phyloP scores from a whole-genome alignment of 2,888 invertebrate genomes.

The Drosophila mercatorum region DNA sequence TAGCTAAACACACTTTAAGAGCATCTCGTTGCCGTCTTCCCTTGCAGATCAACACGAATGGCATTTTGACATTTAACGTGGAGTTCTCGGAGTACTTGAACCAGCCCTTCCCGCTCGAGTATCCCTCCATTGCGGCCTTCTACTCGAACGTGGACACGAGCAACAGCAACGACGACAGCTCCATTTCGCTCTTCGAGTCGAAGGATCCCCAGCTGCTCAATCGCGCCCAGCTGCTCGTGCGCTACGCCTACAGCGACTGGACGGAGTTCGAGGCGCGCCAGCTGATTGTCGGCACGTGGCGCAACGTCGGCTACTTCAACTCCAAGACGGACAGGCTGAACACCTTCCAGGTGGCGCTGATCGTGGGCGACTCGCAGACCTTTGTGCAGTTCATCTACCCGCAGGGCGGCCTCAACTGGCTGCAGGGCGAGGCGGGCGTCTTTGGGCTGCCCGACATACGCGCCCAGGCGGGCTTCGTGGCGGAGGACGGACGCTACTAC shows the following conservation, averaged over 20 bases:
- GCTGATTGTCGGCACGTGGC: slow-evolving; percentile 96
- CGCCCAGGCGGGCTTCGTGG: slow-evolving; percentile 96
- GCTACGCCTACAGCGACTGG: slow-evolving; percentile 90
- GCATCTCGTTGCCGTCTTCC: neutral
- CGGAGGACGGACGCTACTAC: slow-evolving; percentile 91
- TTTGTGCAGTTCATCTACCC: slow-evolving; percentile 95
- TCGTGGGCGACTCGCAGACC: slow-evolving; percentile 86
- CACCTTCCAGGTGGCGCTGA: slow-evolving; percentile 90
- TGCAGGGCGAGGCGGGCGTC: slow-evolving; percentile 91
- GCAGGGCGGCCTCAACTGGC: slow-evolving; percentile 95
- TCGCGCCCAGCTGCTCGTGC: slow-evolving; percentile 89
- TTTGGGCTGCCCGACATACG: slow-evolving; percentile 93
- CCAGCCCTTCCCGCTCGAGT: slow-evolving; percentile 94
- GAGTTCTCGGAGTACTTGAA: slow-evolving; percentile 94
- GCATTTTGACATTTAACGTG: slow-evolving; percentile 94
- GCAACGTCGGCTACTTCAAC: slow-evolving; percentile 91
- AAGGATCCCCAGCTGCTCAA: slow-evolving; percentile 87
- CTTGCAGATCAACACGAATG: slow-evolving; percentile 95
- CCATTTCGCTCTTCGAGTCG: slow-evolving; percentile 90
- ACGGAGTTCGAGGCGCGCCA: slow-evolving; percentile 90
- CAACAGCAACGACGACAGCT: slow-evolving; percentile 86
- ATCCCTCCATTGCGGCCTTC: slow-evolving; percentile 95
- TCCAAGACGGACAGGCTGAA: slow-evolving; percentile 90
- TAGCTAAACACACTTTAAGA: slow-evolving; percentile 10
- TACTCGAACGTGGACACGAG: slow-evolving; percentile 96